phyloP scores from a whole-genome alignment of 2,113 vertebrate genomes.

The Erythrolamprus reginae region DNA sequence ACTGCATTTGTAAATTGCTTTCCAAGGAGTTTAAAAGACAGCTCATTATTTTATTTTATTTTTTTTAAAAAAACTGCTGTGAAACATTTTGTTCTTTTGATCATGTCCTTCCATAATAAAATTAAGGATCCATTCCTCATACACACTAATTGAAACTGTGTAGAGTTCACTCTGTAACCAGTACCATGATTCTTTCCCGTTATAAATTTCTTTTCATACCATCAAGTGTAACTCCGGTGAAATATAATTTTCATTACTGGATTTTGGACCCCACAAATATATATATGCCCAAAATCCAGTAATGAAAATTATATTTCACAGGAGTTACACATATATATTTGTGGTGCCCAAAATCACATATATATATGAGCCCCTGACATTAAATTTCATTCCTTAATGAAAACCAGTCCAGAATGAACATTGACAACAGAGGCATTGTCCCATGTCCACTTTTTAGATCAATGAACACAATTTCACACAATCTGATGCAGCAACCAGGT shows the following conservation, averaged over 20 bases:
- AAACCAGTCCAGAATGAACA: neutral
- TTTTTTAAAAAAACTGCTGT: neutral
- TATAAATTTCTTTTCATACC: neutral
- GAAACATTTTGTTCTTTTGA: neutral
- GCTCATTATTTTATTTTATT: neutral
- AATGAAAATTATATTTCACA: too few species aligned
- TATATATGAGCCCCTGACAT: neutral
- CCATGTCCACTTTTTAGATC: neutral
- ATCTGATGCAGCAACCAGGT: neutral
- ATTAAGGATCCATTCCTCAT: neutral
- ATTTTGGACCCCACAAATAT: neutral
- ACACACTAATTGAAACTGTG: neutral
- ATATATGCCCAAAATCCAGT: too few species aligned
- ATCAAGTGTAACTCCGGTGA: neutral
- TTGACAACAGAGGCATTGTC: neutral
- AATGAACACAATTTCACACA: neutral
- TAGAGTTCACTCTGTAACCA: neutral
- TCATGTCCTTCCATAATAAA: neutral
- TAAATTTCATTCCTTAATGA: neutral
- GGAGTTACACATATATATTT: too few species aligned
- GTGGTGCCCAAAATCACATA: too few species aligned
- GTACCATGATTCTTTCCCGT: neutral
- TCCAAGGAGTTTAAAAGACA: neutral
- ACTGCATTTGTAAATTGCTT: neutral
- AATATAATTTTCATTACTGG: neutral